These are phyloP conservation scores for Pocillopora grandis DNA, from an alignment of 92 coral and sea anemone species.

Conservation along the genomic window DNA sequence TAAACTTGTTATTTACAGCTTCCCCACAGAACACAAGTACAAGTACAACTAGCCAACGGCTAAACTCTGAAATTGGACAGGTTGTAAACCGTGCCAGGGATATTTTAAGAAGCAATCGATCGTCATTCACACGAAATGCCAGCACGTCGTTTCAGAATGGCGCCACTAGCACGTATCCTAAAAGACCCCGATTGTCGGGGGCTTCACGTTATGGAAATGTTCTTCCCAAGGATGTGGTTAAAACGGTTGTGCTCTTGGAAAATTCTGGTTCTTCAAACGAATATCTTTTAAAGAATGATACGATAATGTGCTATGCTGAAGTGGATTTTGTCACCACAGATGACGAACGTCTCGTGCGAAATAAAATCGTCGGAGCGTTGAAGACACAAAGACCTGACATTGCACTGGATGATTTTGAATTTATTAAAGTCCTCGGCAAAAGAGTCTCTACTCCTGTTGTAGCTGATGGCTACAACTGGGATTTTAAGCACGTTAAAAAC, in stretches of 20 bases:
- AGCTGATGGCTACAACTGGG: constrained; percentile 31
- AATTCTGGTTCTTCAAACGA: constrained; percentile 15
- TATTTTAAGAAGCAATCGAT: neutral
- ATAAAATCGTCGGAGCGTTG: constrained; percentile 29
- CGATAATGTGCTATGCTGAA: constrained; percentile 30
- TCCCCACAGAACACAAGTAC: constrained; percentile 12
- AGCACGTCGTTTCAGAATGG: constrained; percentile 1
- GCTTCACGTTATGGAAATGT: constrained; percentile 18
- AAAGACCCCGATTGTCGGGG: constrained; percentile 26
- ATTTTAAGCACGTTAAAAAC: constrained; percentile 14
- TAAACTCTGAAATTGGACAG: constrained; percentile 15
- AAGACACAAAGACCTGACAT: constrained; percentile 25
- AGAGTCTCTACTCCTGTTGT: constrained; percentile 26
- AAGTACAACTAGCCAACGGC: constrained; percentile 23
- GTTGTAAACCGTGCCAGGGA: constrained; percentile 7
- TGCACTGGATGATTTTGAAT: constrained; percentile 27
- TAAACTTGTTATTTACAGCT: constrained; percentile 4
- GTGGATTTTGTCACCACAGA: constrained; percentile 23
- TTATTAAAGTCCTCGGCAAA: constrained; percentile 13
- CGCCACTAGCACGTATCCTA: constrained; percentile 4
- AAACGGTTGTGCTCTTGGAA: constrained; percentile 16
- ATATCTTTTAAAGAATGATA: constrained; percentile 13
- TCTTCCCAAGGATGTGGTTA: neutral
- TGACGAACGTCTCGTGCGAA: constrained; percentile 26
- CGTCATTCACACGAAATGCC: constrained; percentile 20